Evolutionary conservation across 2,113 vertebrate species (phyloP).

Genomic region (Chaenocephalus aceratus): DNA sequence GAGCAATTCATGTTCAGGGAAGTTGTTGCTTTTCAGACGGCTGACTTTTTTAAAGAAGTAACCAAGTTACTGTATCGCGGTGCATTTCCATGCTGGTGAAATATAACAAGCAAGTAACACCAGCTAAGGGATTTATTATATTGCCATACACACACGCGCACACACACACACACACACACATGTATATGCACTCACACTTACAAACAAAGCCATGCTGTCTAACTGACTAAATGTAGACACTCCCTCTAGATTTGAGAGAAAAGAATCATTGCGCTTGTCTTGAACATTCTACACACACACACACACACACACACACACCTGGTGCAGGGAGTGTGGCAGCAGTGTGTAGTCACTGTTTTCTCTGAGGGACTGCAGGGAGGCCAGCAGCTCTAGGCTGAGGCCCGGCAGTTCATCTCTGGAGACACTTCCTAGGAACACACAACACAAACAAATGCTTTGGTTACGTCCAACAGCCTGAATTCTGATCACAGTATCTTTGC

Average conservation of each 20-base stretch:
- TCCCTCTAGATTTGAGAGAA: no score
- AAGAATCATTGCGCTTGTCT: no score
- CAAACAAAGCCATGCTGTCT: no score
- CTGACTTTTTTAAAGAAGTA: neutral
- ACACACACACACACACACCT: slow-evolving; percentile 82
- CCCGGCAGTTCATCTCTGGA: slow-evolving; percentile 57
- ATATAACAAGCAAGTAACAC: neutral
- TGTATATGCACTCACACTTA: no score
- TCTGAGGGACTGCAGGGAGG: slow-evolving; percentile 86
- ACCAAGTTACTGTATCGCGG: neutral
- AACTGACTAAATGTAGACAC: no score
- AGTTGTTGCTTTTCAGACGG: neutral
- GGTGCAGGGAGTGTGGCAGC: slow-evolving; percentile 92
- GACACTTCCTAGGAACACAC: slow-evolving; percentile 58
- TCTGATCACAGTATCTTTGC: neutral
- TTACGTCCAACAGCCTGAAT: neutral
- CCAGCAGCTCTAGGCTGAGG: slow-evolving; percentile 84
- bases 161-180: neutral
- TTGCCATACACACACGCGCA: no score
- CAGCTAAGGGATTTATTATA: neutral
- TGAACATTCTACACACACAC: neutral
- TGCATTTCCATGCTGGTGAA: neutral
- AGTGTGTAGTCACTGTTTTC: slow-evolving; percentile 88
- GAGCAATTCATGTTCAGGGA: neutral
- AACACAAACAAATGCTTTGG: slow-evolving; percentile 37